Base-by-base conservation (phyloP, 2,797 vertebrate species). In the Tenualosa ilisha region DNA sequence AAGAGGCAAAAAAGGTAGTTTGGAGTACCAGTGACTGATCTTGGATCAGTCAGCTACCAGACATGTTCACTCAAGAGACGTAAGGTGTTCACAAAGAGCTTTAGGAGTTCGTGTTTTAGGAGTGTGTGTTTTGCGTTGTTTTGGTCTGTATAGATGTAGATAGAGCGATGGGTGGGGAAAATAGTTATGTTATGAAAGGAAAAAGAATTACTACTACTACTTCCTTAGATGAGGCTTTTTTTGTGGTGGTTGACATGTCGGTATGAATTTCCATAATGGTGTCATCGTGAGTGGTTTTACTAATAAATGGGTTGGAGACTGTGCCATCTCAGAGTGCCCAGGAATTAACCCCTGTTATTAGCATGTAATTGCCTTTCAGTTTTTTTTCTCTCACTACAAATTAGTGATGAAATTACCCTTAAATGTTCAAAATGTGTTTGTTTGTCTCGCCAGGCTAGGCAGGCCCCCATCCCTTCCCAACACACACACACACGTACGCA, bases 241-340 rank as follows among this genome's bases (percentile, higher is more conserved):
- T 51, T 51, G 7, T 51, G 50, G 31, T 72, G 26, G 37, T 43
- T 75, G 68, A 75, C 68, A 75, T 75, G 68, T 43, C 68, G 2
- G 68, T 37, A 37, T 17, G 68, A 40, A 75, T 75, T 75, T 75
- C 5, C 68, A 75, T 75, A 75, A 75, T 75, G 68, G 68, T 15
- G 6, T 75, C 37, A 12, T 51, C 8, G 7, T 3, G 37, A 75
- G 68, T 75, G 37, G 68, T 43, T 20, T 37, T 6, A 37, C 17
- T 75, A 75, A 75, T 75, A 43, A 75, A 43, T 75, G 68, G 68
- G 68, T 75, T 75, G 68, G 68, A 40, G 68, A 75, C 13, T 75
- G 68, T 37, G 15, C 68, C 68, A 20, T 75, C 37, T 17, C 31
- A 20, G 68, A 75, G 37, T 75, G 68, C 68, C 68, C 68, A 43